phyloP scores from a whole-genome alignment of 2,797 vertebrate species.

The Pelodytes ibericus region DNA sequence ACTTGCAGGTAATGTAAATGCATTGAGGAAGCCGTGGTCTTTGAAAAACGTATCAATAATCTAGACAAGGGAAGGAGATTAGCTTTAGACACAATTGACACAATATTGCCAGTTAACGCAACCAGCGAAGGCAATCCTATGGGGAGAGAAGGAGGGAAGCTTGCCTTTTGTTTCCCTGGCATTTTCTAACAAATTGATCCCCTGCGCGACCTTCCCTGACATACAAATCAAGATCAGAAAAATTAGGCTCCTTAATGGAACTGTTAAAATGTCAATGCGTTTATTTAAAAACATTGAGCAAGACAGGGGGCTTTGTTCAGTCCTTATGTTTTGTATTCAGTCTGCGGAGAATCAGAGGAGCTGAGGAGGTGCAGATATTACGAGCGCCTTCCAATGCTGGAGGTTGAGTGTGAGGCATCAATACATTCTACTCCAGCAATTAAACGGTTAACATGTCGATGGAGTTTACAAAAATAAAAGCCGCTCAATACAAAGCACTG shows the following conservation, averaged over 20 bases:
- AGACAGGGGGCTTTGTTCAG: not conserved
- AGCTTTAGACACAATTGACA: not conserved
- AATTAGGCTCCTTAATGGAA: slow-evolving; percentile 10
- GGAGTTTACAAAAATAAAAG: too few relatives aligned
- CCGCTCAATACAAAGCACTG: too few relatives aligned
- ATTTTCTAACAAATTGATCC: not conserved
- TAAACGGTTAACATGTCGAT: too few relatives aligned
- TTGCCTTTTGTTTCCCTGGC: not conserved
- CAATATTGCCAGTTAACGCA: not conserved
- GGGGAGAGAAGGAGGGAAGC: not conserved
- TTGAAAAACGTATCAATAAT: not conserved
- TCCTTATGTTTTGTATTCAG: not conserved
- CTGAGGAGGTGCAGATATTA: not conserved
- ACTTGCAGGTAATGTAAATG: too few relatives aligned
- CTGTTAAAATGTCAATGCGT: slow-evolving; percentile 20
- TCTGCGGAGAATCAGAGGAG: not conserved
- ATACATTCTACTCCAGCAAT: too few relatives aligned
- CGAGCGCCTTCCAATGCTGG: too few relatives aligned
- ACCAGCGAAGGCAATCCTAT: not conserved
- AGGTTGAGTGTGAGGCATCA: too few relatives aligned
- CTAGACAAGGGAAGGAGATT: not conserved
- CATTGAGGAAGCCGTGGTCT: too few relatives aligned
- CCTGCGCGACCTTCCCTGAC: not conserved
- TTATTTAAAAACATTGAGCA: not conserved
- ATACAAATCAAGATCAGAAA: not conserved